These are phyloP conservation scores for Pipistrellus pipistrellus DNA, from an alignment of 2,797 vertebrate genomes.

Conservation along the genomic window DNA sequence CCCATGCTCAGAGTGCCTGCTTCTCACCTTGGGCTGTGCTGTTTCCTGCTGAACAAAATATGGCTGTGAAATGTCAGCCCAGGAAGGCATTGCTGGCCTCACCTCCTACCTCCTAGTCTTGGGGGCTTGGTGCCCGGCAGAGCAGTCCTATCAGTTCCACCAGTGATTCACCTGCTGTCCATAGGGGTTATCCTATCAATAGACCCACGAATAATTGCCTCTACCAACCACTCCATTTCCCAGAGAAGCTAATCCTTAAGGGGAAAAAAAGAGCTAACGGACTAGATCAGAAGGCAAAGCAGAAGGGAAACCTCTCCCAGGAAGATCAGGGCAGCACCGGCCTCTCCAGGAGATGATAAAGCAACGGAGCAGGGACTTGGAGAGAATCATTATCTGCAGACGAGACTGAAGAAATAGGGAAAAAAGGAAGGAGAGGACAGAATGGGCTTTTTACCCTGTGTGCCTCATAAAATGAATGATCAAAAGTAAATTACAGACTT, in stretches of 20 bases:
- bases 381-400: background rate
- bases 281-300: constrained; percentile 39
- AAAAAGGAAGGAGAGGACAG: constrained; percentile 9
- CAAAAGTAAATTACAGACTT: constrained; percentile 84
- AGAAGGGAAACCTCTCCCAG: constrained; percentile 32
- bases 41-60: constrained; percentile 44
- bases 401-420: background rate
- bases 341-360: background rate
- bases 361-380: background rate
- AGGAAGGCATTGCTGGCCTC: background rate
- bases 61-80: constrained; percentile 31
- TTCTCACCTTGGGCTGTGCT: background rate
- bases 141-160: constrained; percentile 15
- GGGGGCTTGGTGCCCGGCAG: background rate
- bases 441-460: constrained; percentile 74
- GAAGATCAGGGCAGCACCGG: constrained; percentile 9
- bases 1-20: background rate
- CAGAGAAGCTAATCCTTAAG: constrained; percentile 52
- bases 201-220: constrained; percentile 71
- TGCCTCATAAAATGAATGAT: constrained; percentile 82
- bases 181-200: constrained; percentile 63
- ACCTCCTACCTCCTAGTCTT: background rate
- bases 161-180: constrained; percentile 44
- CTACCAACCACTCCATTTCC: constrained; percentile 42
- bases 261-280: background rate